phyloP scores from a whole-genome alignment of 2,888 invertebrate species.

The Blera fallax region DNA sequence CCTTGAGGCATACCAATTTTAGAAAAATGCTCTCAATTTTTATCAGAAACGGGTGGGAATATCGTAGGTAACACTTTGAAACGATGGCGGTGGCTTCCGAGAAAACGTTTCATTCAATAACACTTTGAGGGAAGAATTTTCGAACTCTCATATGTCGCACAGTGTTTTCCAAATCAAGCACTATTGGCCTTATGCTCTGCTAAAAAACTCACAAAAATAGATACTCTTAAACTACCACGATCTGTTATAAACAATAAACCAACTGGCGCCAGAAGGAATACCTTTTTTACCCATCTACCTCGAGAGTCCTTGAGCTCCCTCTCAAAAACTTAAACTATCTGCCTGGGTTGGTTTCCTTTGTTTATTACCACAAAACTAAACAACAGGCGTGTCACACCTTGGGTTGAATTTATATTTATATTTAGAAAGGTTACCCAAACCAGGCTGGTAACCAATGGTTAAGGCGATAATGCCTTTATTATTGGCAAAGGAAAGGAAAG shows the following conservation, averaged over 20 bases:
- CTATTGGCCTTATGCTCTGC: too few relatives aligned
- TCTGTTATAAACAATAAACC: not conserved
- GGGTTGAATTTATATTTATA: slow-evolving; percentile 18
- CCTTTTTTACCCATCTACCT: not conserved
- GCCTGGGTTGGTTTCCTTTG: not conserved
- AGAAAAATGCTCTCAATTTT: too few relatives aligned
- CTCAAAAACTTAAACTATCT: not conserved
- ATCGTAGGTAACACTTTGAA: too few relatives aligned
- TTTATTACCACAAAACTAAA: slow-evolving; percentile 17
- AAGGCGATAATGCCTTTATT: slow-evolving; percentile 3
- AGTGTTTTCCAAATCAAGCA: too few relatives aligned
- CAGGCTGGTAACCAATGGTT: not conserved
- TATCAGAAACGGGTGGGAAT: too few relatives aligned
- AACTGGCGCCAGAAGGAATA: not conserved
- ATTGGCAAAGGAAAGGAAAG: not conserved
- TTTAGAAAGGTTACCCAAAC: slow-evolving; percentile 10
- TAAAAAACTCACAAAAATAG: not conserved
- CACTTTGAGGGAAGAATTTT: too few relatives aligned
- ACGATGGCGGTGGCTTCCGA: too few relatives aligned
- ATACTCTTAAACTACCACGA: not conserved
- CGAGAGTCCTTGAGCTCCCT: not conserved
- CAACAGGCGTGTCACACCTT: slow-evolving; percentile 25
- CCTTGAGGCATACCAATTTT: too few relatives aligned
- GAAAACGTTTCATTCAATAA: too few relatives aligned
- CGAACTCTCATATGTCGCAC: too few relatives aligned